phyloP scores from a whole-genome alignment of 2,797 vertebrate genomes.

The Buceros bicornis region DNA sequence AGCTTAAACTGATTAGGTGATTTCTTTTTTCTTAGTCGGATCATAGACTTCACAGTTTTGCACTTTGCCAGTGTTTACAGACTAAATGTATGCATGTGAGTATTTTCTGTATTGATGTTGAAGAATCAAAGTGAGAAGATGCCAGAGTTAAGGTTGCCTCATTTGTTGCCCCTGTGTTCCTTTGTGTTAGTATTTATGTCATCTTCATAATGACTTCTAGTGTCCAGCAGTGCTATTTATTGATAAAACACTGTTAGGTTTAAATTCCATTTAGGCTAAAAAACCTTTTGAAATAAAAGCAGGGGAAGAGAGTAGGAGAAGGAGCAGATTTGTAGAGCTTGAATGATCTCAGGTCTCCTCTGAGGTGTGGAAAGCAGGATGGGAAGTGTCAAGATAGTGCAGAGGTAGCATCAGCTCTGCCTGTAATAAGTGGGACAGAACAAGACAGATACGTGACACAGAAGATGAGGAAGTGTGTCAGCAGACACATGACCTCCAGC shows the following conservation, averaged over 20 bases:
- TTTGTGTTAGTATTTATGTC: background rate
- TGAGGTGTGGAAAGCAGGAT: background rate
- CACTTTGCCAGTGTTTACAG: background rate
- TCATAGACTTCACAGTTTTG: background rate
- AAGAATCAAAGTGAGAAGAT: background rate
- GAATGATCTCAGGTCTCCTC: background rate
- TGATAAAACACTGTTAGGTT: background rate
- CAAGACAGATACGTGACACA: background rate
- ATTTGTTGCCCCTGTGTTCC: background rate
- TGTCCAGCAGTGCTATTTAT: background rate
- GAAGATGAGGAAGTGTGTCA: background rate
- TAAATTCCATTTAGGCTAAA: background rate
- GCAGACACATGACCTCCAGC: background rate
- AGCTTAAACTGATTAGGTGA: background rate
- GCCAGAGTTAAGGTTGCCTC: background rate
- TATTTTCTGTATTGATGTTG: background rate
- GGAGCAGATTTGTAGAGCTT: background rate
- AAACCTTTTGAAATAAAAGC: background rate
- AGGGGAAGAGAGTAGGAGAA: background rate
- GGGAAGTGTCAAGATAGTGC: background rate
- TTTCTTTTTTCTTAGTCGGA: background rate
- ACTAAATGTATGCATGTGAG: background rate
- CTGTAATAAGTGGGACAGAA: background rate
- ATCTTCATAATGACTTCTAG: background rate
- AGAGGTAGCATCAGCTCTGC: background rate